Evolutionary conservation across 1,140 invertebrate species (phyloP).

Genomic region (Littorina saxatilis): DNA sequence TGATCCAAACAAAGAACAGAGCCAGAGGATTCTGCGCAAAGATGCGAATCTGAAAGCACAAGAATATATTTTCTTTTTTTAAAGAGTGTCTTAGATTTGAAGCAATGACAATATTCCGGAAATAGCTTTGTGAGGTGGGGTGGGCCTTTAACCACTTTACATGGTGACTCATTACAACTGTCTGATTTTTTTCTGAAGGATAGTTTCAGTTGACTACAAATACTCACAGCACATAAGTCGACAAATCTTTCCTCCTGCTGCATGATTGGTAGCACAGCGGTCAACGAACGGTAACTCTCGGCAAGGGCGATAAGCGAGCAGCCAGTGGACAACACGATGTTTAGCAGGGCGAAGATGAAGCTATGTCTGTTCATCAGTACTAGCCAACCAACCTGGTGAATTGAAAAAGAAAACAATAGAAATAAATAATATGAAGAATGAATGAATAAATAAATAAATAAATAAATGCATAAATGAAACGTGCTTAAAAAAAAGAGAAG

Average conservation of each 20-base stretch:
- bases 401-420: not conserved
- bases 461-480: no score
- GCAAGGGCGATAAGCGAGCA: not conserved
- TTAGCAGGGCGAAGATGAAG: not conserved
- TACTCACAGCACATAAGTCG: not conserved
- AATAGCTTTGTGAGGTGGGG: no score
- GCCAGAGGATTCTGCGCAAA: not conserved
- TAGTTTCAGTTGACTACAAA: no score
- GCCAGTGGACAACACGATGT: not conserved
- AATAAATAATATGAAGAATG: no score
- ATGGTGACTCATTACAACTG: no score
- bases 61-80: no score
- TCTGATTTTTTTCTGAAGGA: no score
- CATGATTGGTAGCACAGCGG: not conserved
- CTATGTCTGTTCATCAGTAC: conserved; percentile 2
- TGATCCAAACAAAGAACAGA: not conserved
- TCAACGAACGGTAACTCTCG: conserved; percentile 10
- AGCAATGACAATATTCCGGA: no score
- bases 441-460: no score
- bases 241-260: not conserved
- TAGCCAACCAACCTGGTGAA: not conserved
- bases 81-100: no score
- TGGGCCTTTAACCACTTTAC: no score
- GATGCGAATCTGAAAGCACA: not conserved
- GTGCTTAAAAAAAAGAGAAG: no score